Evolutionary conservation across 2,888 invertebrate genomes (phyloP).

Genomic region (Nezara viridula): DNA sequence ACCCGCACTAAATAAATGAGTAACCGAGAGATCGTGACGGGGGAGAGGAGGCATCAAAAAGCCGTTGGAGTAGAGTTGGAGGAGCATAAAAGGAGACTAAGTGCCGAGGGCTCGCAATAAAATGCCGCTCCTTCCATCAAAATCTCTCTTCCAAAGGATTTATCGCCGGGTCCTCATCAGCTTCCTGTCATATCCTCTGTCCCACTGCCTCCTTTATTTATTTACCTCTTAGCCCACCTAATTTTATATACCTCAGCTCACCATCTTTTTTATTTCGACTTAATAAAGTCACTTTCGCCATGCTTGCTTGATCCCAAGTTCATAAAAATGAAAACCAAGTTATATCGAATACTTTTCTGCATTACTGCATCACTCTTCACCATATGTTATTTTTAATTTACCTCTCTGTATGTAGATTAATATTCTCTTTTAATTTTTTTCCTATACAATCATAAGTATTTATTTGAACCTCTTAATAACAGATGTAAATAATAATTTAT

Average conservation of each 20-base stretch:
- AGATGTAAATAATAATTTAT: too few relatives aligned
- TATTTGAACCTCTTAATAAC: too few relatives aligned
- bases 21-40: not conserved
- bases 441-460: too few relatives aligned
- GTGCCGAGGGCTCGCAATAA: not conserved
- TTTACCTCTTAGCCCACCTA: not conserved
- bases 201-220: conserved; percentile 24
- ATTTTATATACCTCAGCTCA: not conserved
- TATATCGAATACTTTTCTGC: not conserved
- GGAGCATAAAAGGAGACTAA: conserved; percentile 11
- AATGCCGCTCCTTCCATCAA: conserved; percentile 10
- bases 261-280: not conserved
- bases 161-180: conserved; percentile 13
- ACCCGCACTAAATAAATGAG: conserved; percentile 11
- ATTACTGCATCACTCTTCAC: not conserved
- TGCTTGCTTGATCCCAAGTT: not conserved
- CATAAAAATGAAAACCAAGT: not conserved
- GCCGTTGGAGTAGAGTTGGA: not conserved
- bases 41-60: not conserved
- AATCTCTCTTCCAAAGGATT: not conserved
- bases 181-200: conserved; percentile 13
- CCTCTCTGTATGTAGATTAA: too few relatives aligned
- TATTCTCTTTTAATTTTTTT: too few relatives aligned
- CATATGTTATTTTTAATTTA: too few relatives aligned
- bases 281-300: not conserved